Percentiles rank a stretch among this genome's conserved stretches.
Evolutionary conservation across 2,888 invertebrate genomes (phyloP).

Genomic region (Thecophora atra): DNA sequence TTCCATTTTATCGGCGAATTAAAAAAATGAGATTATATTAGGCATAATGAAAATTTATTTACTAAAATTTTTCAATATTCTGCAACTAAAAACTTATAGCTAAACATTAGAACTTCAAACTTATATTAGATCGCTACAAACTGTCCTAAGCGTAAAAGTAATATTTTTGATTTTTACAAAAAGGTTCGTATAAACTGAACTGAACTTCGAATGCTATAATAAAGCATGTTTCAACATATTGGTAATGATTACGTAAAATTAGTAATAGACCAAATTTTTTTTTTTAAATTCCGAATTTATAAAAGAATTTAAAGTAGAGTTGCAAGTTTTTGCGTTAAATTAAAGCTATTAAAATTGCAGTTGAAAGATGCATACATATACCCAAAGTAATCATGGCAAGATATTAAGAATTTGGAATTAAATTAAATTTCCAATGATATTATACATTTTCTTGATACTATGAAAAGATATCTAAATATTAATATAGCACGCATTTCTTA

Average conservation of each 20-base stretch:
- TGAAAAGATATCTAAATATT: constrained; percentile 15
- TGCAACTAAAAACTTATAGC: constrained; percentile 12
- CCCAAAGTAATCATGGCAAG: not conserved
- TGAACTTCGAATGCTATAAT: not conserved
- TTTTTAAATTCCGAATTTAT: constrained; percentile 1
- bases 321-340: not conserved
- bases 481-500: constrained; percentile 28
- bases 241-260: not conserved
- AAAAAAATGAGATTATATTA: constrained; percentile 1
- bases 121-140: not conserved
- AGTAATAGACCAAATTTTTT: not conserved
- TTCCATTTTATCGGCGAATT: not conserved
- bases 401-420: not conserved
- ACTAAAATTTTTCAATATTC: constrained; percentile 19
- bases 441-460: not conserved
- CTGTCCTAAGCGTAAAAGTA: not conserved
- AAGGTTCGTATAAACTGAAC: not conserved
- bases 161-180: constrained; percentile 31
- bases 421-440: not conserved
- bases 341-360: constrained; percentile 21
- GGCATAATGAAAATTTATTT: constrained; percentile 23
- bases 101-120: not conserved
- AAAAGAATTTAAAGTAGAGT: not conserved
- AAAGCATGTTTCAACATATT: not conserved
- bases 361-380: not conserved